Percentiles rank a stretch among this genome's conserved stretches.
phyloP scores from a whole-genome alignment of 2,113 vertebrate species.

The Gobius niger region DNA sequence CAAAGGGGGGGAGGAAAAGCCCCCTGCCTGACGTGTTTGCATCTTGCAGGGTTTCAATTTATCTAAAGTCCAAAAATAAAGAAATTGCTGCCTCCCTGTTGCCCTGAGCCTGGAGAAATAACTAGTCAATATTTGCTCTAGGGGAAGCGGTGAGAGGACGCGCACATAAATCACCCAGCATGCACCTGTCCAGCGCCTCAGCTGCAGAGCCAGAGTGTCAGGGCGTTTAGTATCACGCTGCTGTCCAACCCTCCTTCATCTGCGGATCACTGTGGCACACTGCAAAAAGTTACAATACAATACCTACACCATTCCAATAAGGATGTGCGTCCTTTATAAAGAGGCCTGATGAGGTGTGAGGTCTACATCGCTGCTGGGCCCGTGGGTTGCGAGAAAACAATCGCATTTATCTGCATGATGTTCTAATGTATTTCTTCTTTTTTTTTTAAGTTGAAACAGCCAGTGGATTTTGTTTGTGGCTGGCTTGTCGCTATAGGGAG shows the following conservation, averaged over 20 bases:
- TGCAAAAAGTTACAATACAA: neutral
- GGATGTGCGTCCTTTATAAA: too few species aligned
- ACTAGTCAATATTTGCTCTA: constrained; percentile 80
- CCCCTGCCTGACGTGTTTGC: constrained; percentile 72
- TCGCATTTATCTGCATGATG: too few species aligned
- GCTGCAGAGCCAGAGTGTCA: constrained; percentile 74
- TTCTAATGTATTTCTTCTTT: too few species aligned
- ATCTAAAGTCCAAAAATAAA: constrained; percentile 72
- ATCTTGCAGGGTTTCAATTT: constrained; percentile 75
- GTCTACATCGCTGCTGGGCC: too few species aligned
- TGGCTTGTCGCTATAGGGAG: too few species aligned
- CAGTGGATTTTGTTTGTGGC: too few species aligned
- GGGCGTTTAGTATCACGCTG: constrained; percentile 70
- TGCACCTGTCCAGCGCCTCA: constrained; percentile 78
- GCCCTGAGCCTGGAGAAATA: constrained; percentile 76
- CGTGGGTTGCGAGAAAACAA: too few species aligned
- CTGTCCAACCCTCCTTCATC: constrained; percentile 65
- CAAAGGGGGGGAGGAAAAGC: constrained; percentile 34
- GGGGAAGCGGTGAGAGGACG: constrained; percentile 66
- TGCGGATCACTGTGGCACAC: constrained; percentile 67
- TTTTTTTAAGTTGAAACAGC: too few species aligned
- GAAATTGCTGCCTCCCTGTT: constrained; percentile 75
- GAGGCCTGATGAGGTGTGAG: too few species aligned
- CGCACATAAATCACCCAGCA: constrained; percentile 79
- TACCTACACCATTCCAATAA: too few species aligned